These are phyloP conservation scores for Melieria crassipennis DNA, from an alignment of 2,888 invertebrate genomes.

Conservation along the genomic window DNA sequence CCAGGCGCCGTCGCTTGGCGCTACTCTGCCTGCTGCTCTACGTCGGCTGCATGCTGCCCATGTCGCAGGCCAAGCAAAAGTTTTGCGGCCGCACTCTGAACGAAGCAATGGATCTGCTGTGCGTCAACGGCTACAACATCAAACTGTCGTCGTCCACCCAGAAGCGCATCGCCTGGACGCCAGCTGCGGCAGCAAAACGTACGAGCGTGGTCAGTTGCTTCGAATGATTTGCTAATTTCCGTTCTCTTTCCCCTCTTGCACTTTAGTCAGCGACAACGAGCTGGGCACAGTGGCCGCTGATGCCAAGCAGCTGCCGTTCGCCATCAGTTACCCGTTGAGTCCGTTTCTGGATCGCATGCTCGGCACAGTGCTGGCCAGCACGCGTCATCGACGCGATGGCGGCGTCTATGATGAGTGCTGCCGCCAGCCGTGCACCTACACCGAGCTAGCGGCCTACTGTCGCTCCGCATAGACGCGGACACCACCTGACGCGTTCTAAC, in stretches of 20 bases:
- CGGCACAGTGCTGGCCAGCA: conserved; percentile 31
- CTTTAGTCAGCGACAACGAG: not conserved
- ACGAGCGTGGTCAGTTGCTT: not conserved
- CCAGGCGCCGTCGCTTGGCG: too few species aligned
- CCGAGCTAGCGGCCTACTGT: conserved; percentile 51
- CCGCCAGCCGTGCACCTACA: conserved; percentile 46
- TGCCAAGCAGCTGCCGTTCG: not conserved
- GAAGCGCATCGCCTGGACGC: not conserved
- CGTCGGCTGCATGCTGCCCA: conserved; percentile 24
- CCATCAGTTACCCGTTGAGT: conserved; percentile 32
- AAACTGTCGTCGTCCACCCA: conserved; percentile 21
- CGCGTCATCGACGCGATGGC: conserved; percentile 37
- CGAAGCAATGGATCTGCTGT: conserved; percentile 48
- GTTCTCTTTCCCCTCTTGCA: not conserved
- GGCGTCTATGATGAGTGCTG: conserved; percentile 55
- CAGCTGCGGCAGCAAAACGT: not conserved
- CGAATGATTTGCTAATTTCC: not conserved
- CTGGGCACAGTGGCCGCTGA: not conserved
- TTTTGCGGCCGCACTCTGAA: conserved; percentile 50
- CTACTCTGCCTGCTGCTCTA: too few species aligned
- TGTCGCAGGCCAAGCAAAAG: conserved; percentile 46
- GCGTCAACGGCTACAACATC: conserved; percentile 49
- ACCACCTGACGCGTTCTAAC: not conserved
- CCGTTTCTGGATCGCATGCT: conserved; percentile 48
- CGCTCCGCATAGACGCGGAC: conserved; percentile 24